Conservation (phyloP, 2,797 vertebrate species). For the Buphagus erythrorhynchus region DNA sequence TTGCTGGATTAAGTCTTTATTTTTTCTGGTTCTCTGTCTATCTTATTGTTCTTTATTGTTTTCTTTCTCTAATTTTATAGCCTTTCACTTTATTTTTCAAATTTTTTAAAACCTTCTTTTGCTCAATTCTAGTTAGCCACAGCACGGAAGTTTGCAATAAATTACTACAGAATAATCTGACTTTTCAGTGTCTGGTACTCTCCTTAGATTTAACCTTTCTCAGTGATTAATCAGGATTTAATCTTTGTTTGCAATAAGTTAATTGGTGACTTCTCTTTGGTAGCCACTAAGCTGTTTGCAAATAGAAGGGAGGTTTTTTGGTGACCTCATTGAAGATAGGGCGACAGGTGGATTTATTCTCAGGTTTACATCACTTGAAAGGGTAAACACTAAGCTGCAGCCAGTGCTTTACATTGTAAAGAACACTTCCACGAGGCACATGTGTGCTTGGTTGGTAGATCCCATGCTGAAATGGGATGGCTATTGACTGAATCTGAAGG, state of each 20-base stretch:
- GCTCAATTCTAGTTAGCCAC: constrained; percentile 11
- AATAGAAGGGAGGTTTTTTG: constrained; percentile 70
- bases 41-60: not conserved
- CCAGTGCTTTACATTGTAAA: constrained; percentile 15
- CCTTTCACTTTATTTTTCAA: constrained; percentile 6
- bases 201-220: constrained; percentile 16
- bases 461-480: not conserved
- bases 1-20: not conserved
- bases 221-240: constrained; percentile 63
- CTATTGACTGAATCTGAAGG: constrained; percentile 3
- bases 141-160: not conserved
- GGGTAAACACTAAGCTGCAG: constrained; percentile 63
- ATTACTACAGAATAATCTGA: not conserved
- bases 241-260: constrained; percentile 53
- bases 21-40: not conserved
- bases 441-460: not conserved
- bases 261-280: constrained; percentile 60
- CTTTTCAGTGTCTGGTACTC: not conserved
- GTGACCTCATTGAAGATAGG: constrained; percentile 65
- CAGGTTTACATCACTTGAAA: constrained; percentile 67
- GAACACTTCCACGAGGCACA: not conserved
- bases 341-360: constrained; percentile 77
- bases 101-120: not conserved
- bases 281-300: constrained; percentile 76
- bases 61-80: not conserved